Conservation (phyloP, 2,797 vertebrate species). For the Loris lydekkerianus region DNA sequence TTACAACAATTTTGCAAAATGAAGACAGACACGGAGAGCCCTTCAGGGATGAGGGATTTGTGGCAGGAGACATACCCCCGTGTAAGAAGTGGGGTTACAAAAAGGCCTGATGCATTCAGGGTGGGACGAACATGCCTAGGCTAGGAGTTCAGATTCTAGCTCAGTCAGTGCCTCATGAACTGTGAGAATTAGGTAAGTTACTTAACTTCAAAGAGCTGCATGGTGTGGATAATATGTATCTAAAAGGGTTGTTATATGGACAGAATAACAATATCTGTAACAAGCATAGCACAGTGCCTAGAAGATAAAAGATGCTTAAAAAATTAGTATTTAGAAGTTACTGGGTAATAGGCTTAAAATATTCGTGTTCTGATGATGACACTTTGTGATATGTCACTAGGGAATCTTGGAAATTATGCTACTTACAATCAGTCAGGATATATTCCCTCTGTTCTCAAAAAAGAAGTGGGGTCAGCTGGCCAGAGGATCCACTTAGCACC, state of each 20-base stretch:
- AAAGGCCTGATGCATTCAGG: not conserved
- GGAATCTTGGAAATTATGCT: slow-evolving; percentile 84
- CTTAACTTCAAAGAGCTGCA: not conserved
- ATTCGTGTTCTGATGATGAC: slow-evolving; percentile 70
- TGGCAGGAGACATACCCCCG: not conserved
- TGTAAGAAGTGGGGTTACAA: not conserved
- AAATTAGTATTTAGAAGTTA: not conserved
- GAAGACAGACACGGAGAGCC: not conserved
- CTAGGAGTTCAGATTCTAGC: not conserved
- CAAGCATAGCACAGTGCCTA: not conserved
- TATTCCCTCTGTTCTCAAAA: slow-evolving; percentile 95
- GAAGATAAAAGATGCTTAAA: not conserved
- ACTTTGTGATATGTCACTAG: slow-evolving; percentile 81
- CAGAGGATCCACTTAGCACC: slow-evolving; percentile 96
- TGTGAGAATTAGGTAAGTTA: not conserved
- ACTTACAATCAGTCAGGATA: slow-evolving; percentile 88
- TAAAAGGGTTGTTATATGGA: not conserved
- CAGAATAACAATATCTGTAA: not conserved
- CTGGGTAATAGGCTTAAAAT: not conserved
- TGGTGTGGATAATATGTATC: accelerated
- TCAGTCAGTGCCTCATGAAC: not conserved
- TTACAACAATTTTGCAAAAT: not conserved
- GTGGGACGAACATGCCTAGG: not conserved
- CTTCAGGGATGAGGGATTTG: not conserved
- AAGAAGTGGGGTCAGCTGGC: slow-evolving; percentile 95